Evolutionary conservation across 1,140 invertebrate genomes (phyloP).

Genomic region (Myzus persicae): DNA sequence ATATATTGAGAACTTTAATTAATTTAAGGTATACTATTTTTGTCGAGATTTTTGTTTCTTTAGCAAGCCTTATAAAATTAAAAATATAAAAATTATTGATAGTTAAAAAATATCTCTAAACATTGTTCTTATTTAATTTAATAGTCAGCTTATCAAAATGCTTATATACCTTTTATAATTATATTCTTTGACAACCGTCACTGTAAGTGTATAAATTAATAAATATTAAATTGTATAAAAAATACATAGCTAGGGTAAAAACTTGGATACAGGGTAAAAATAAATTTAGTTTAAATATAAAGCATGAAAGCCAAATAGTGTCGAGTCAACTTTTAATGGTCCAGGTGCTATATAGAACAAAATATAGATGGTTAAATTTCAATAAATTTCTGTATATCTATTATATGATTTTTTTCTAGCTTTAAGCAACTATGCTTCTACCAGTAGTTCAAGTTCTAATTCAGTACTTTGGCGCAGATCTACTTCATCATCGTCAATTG

Average conservation of each 20-base stretch:
- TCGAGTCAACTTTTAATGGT: background rate
- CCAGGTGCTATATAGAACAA: background rate
- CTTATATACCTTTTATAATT: too few relatives aligned
- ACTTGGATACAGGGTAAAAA: background rate
- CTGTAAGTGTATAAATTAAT: too few relatives aligned
- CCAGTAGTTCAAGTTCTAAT: background rate
- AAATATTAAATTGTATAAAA: too few relatives aligned
- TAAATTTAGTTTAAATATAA: background rate
- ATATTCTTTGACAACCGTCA: too few relatives aligned
- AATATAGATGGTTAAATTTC: background rate
- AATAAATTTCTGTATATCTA: background rate
- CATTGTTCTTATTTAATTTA: too few relatives aligned
- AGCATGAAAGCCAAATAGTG: background rate
- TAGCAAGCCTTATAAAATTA: too few relatives aligned
- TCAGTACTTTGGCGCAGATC: constrained; percentile 24
- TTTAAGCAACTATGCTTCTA: background rate
- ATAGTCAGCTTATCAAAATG: too few relatives aligned
- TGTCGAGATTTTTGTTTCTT: too few relatives aligned
- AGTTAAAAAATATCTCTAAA: too few relatives aligned
- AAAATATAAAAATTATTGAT: too few relatives aligned
- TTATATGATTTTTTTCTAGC: background rate
- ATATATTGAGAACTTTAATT: too few relatives aligned
- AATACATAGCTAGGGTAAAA: background rate
- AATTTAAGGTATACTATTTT: too few relatives aligned
- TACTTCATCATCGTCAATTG: background rate